Evolutionary conservation across 2,797 vertebrate genomes (phyloP).

Genomic region (Cuculus canorus): DNA sequence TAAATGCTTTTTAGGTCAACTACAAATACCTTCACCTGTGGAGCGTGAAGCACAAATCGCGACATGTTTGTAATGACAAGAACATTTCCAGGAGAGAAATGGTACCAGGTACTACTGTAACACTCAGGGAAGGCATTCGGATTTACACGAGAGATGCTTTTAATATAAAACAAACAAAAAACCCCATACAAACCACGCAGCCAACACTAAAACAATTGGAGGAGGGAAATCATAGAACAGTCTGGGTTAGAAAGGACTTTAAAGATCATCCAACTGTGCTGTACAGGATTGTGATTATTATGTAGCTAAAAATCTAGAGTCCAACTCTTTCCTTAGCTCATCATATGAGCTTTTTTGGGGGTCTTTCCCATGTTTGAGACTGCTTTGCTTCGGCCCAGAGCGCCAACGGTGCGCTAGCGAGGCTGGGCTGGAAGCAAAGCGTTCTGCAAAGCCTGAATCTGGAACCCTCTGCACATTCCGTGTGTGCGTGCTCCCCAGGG

Average conservation of each 20-base stretch:
- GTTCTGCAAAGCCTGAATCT: not conserved
- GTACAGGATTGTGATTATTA: not conserved
- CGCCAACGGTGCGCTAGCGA: no score
- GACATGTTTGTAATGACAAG: fast-evolving
- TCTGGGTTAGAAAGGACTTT: no score
- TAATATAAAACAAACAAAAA: not conserved
- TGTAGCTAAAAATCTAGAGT: not conserved
- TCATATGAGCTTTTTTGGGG: not conserved
- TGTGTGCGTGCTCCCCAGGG: fast-evolving
- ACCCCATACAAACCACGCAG: not conserved
- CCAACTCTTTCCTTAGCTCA: not conserved
- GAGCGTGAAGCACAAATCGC: fast-evolving
- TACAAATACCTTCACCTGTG: not conserved
- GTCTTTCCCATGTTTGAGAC: not conserved
- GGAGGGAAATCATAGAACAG: no score
- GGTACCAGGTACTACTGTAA: not conserved
- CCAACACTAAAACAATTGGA: not conserved
- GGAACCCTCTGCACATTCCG: fast-evolving
- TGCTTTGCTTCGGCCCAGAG: not conserved
- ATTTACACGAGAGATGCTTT: not conserved
- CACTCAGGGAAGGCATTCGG: fast-evolving
- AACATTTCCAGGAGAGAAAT: not conserved
- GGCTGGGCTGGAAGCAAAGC: not conserved
- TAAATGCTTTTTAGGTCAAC: not conserved
- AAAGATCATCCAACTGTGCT: no score